Evolutionary conservation across 1,140 invertebrate genomes (phyloP).

Genomic region (Liolophura sinensis): DNA sequence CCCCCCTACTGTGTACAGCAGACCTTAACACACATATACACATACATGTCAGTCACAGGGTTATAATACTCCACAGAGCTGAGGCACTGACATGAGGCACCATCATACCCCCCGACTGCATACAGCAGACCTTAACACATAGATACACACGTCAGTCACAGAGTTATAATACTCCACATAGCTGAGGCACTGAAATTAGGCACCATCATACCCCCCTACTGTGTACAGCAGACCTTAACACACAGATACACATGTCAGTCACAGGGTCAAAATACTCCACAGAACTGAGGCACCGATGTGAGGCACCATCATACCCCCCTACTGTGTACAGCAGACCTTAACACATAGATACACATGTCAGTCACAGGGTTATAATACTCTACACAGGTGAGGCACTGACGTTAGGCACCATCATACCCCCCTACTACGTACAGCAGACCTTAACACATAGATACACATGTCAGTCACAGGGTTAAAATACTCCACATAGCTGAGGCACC

Average conservation of each 20-base stretch:
- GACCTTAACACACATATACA: too few species aligned
- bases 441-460: too few species aligned
- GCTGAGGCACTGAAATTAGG: conserved; percentile 13
- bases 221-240: too few species aligned
- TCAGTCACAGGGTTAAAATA: not conserved
- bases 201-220: conserved; percentile 5
- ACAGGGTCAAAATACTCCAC: not conserved
- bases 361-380: not conserved
- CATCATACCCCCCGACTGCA: conserved; percentile 3
- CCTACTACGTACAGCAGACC: too few species aligned
- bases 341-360: too few species aligned
- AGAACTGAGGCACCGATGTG: conserved; percentile 14
- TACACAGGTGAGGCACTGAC: conserved; percentile 12
- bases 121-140: too few species aligned
- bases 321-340: too few species aligned
- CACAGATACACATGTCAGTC: too few species aligned
- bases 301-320: conserved; percentile 6
- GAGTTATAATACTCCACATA: not conserved
- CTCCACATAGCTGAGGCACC: conserved; percentile 11
- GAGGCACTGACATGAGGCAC: conserved; percentile 13
- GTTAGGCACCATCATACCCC: conserved; percentile 8
- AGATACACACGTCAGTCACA: not conserved
- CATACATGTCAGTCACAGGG: too few species aligned
- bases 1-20: too few species aligned
- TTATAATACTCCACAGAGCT: not conserved